Percentiles rank a stretch among this genome's conserved stretches.
Evolutionary conservation across 2,888 invertebrate genomes (phyloP).

Genomic region (Tiliacea citrago): DNA sequence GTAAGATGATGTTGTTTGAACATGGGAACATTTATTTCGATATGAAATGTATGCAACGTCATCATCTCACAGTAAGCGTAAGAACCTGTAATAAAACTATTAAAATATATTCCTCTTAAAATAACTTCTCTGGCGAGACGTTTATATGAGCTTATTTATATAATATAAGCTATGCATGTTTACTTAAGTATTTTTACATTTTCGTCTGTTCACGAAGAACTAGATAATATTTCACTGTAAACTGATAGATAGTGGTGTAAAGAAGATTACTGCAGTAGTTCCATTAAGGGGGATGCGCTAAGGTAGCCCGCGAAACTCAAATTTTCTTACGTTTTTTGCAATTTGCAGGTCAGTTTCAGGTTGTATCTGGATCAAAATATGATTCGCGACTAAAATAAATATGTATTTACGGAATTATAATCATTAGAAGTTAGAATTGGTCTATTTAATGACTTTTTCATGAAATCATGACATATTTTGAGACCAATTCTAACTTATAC

Average conservation of each 20-base stretch:
- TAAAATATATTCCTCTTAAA: constrained; percentile 48
- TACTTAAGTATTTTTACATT: background rate
- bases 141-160: constrained; percentile 2
- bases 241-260: constrained; percentile 25
- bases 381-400: no score
- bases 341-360: no score
- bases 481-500: no score
- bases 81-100: constrained; percentile 62
- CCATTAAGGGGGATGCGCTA: no score
- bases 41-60: constrained; percentile 41
- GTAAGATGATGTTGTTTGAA: constrained; percentile 37
- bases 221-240: background rate
- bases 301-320: no score
- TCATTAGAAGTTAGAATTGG: no score
- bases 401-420: no score
- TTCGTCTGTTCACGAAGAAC: background rate
- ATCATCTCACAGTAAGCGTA: constrained; percentile 44
- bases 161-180: constrained; percentile 1
- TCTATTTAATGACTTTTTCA: no score
- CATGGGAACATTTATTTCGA: constrained; percentile 36
- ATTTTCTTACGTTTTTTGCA: no score
- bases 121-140: constrained; percentile 7
- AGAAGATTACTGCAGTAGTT: constrained; percentile 6
- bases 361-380: no score
- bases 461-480: no score